Evolutionary conservation across 2,888 invertebrate species (phyloP), one percentile per base, ranked within the genome.

Genomic region (Clostera curtula): DNA sequence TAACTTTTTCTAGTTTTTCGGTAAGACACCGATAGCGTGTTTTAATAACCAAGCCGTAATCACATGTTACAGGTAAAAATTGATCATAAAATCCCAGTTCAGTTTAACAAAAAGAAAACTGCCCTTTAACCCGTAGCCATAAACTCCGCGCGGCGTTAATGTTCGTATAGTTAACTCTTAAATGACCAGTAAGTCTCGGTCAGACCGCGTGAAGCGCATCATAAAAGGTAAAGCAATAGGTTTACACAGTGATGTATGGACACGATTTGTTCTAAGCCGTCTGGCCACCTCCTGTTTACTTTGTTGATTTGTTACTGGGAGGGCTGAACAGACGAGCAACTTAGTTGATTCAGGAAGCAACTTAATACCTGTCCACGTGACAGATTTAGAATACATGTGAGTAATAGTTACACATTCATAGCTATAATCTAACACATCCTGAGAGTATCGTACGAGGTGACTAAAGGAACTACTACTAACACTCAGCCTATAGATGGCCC

Each of bases 251-350:
- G 59, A 62, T 62, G 44, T 70, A 67, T 60, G 55, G 46, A 48
- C 43, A 49, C 64, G 58, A 67, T 75, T 68, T 71, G 67, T 68
- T 64, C 43, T 52, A 49, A 62, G 49, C 37, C 43, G 5, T 34
- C 41, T 43, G 36, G 50, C 55, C 55, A 56, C 48, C 54, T 49
- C 44, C 39, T 59, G 57, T 64, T 61, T 68, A 58, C 64, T 38
- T 54, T 47, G 58, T 58, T 67, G 55, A 66, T 68, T 66, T 63
- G 66, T 61, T 56, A 47, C 56, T 57, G 55, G 56, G 23, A 22
- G 9, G n/a, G 6, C 10, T 14, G 15, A 0, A 15, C 15, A 23
- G 14, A 23, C 15, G 14, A 14, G 23, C 23, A 18, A 18, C 4
- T 15, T 5, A 15, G 4, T 4, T 15, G 4, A 15, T 6, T n/a